Evolutionary conservation across 1,140 invertebrate genomes (phyloP).

Genomic region (Lordiphosa mommai): DNA sequence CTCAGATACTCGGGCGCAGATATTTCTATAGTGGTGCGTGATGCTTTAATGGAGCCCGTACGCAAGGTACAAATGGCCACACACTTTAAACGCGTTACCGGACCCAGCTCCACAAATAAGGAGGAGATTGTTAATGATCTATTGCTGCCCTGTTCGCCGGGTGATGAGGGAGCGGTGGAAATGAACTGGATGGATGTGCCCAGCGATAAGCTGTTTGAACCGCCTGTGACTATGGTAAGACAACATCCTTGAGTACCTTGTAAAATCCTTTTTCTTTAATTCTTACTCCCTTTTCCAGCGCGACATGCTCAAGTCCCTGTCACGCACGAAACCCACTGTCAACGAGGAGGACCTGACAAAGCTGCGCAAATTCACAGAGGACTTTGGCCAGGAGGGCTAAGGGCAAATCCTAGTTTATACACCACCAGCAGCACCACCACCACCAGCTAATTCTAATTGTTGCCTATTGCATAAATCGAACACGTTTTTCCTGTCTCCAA

Average conservation of each 20-base stretch:
- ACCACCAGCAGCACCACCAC: constrained; percentile 35
- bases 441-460: constrained; percentile 72
- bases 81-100: constrained; percentile 84
- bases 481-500: constrained; percentile 30
- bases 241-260: no score
- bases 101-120: constrained; percentile 92
- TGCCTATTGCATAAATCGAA: constrained; percentile 70
- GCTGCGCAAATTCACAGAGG: constrained; percentile 96
- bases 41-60: constrained; percentile 99
- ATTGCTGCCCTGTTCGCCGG: constrained; percentile 97
- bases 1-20: constrained; percentile 97
- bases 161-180: constrained; percentile 94
- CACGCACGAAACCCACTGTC: constrained; percentile 97
- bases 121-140: constrained; percentile 93
- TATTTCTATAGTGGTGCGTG: constrained; percentile 98
- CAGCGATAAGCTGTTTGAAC: constrained; percentile 97
- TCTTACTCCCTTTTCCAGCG: constrained; percentile 83
- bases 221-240: constrained; percentile 95
- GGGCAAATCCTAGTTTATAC: constrained; percentile 3
- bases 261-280: no score
- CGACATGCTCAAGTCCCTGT: constrained; percentile 96
- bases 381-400: constrained; percentile 99
- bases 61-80: constrained; percentile 99
- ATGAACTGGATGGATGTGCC: constrained; percentile 99
- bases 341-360: constrained; percentile 98